Evolutionary conservation across 2,797 vertebrate genomes (phyloP), one percentile per base, ranked within the genome.

Genomic region (Emydoidea blandingii): DNA sequence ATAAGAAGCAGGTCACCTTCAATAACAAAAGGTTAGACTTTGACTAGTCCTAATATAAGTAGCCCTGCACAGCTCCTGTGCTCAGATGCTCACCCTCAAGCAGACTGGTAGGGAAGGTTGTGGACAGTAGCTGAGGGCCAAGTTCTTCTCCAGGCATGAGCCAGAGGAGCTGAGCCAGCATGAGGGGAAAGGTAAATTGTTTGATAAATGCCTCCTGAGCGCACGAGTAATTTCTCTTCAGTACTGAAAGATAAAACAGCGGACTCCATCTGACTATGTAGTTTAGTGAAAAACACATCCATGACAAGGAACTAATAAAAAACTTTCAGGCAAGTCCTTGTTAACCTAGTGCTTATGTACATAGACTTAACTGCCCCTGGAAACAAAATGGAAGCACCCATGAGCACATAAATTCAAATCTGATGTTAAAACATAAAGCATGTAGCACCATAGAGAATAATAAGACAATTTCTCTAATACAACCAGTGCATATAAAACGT

Each of bases 141-240:
- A 34, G 62, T 16, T 65, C 34, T 65, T 65, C 62, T 65, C 62
- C 15, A 18, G n/a, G 62, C 62, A 65, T 65, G 72, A 27, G 21
- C 41, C 23, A 74, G 72, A 74, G 72, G 23, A 12, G 41, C 41
- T 27, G 41, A 76, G 72, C 10, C 25, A 76, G 25, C 23, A 44
- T 27, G 41, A 44, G 23, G 23, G 34, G 41, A 76, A 76, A 76
- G 72, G 41, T 76, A 37, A 44, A 76, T 23, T 76, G 34, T 96
- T 94, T 96, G 94, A 96, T 90, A 97, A 97, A 97, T 94, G 4
- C 76, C 88, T 97, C 91, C 92, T 2, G 25, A 91, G 84, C 81
- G 83, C 93, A 96, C 86, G 90, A 94, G 68, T 91, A 96, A 96
- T 59, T 87, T 79, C 57, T 96, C 50, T 79, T 92, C 16, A 1